Evolutionary conservation across 2,888 invertebrate genomes (phyloP).

Genomic region (Xylota segnis): DNA sequence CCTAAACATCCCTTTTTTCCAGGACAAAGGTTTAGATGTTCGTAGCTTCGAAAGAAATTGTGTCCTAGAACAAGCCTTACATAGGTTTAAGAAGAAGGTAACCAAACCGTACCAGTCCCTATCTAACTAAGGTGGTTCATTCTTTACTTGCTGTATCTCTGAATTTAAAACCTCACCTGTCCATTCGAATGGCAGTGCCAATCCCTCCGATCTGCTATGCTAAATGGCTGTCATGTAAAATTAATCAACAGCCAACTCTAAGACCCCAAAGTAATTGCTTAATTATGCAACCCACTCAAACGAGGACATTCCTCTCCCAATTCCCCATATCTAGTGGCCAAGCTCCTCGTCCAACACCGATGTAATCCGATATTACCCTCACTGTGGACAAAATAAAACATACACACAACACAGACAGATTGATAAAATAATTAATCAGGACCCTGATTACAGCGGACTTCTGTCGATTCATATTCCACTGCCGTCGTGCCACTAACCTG

Average conservation of each 20-base stretch:
- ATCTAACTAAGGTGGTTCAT: no score
- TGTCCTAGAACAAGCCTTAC: no score
- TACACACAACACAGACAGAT: conserved; percentile 47
- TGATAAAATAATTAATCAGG: conserved; percentile 75
- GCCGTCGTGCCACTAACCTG: conserved; percentile 8
- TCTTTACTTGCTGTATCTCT: no score
- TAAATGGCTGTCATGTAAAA: conserved; percentile 65
- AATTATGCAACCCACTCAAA: conserved; percentile 56
- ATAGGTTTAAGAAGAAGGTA: no score
- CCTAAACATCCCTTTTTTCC: no score
- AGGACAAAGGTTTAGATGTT: no score
- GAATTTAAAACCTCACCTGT: no score
- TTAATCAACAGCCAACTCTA: conserved; percentile 53
- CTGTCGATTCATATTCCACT: conserved; percentile 25
- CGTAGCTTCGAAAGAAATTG: no score
- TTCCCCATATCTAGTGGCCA: background rate
- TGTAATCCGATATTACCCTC: conserved; percentile 57
- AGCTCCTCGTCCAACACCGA: conserved; percentile 1
- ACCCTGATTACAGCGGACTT: conserved; percentile 46
- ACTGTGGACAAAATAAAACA: background rate
- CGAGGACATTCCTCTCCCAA: conserved; percentile 50
- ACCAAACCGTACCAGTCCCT: no score
- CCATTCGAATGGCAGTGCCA: background rate
- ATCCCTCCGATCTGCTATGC: conserved; percentile 8
- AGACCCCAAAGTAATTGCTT: conserved; percentile 51